Evolutionary conservation across 2,797 vertebrate species (phyloP), one percentile per base, ranked within the genome.

Genomic region (Agapornis canus): DNA sequence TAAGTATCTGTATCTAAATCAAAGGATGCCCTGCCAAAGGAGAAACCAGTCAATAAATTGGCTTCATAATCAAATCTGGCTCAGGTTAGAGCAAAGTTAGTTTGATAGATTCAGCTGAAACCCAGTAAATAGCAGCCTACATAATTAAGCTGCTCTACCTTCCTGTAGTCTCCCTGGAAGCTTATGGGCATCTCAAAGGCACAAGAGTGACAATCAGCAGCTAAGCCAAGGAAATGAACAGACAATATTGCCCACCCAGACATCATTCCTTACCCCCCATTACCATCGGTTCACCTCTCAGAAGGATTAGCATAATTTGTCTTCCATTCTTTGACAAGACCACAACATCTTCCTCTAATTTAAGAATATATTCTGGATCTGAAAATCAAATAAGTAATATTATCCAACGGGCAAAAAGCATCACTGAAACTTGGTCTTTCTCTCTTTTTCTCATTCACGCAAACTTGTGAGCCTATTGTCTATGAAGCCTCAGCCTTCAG

Each of bases 21-120:
- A 97, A 97, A 98, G 93, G 87, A 90, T 48, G 13, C 64, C 69
- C 94, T 97, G 96, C 95, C 95, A 96, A 97, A 97, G 83, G 89
- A 95, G 94, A 92, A 96, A 94, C 94, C 76, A 70, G 93, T 98
- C 96, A 83, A 97, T 98, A 98, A 98, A 98, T 96, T 97, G 98
- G 95, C 94, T 96, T 97, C 96, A 90, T 98, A 98, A 98, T 98
- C 97, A 98, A 97, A 98, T 97, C 94, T 95, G 96, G 96, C 96
- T 98, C 96, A 93, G 96, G 97, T 98, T 98, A 98, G 97, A 97
- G 97, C 65, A 96, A 97, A 97, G 95, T 96, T 97, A 96, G 94
- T 97, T 97, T 97, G 97, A 98, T 94, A 90, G 97, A 98, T 98
- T 97, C 96, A 71, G 88, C 96, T 95, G 94, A 97, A 96, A 96